These are phyloP conservation scores for Apostichopus leukothele DNA, from an alignment of 53 echinoderm and acorn worm genomes.

Conservation along the genomic window DNA sequence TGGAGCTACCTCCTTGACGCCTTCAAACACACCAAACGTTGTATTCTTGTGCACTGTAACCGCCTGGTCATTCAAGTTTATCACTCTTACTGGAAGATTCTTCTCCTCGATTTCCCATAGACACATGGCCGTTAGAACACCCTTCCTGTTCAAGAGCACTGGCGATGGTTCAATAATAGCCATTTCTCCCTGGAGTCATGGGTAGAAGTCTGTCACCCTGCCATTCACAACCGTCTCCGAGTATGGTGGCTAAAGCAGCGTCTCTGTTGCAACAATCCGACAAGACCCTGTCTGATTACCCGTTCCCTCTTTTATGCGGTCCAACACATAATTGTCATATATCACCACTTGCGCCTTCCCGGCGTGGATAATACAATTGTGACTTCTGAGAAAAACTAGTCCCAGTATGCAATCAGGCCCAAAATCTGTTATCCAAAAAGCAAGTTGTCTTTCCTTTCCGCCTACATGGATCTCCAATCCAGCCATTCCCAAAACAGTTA, in stretches of 20 bases:
- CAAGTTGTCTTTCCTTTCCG: neutral
- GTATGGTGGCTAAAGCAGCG: neutral
- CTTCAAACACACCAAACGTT: constrained; percentile 35
- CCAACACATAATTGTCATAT: neutral
- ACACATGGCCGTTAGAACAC: neutral
- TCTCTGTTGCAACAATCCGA: constrained; percentile 1
- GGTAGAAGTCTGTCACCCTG: neutral
- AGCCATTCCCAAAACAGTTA: constrained; percentile 29
- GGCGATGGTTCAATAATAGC: neutral
- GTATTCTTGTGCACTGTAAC: constrained; percentile 9
- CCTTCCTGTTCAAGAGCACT: constrained; percentile 4
- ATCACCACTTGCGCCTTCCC: neutral
- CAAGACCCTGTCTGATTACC: neutral
- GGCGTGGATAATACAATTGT: constrained; percentile 21
- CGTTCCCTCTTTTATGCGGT: neutral
- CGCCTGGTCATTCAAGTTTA: neutral
- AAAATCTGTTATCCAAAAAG: constrained; percentile 14
- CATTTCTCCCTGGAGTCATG: too few relatives aligned
- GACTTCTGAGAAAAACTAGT: constrained; percentile 13
- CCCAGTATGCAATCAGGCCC: constrained; percentile 30
- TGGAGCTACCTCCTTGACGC: constrained; percentile 18
- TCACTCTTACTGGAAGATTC: neutral
- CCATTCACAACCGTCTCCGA: neutral
- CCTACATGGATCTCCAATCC: neutral
- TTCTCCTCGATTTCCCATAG: neutral